phyloP scores from a whole-genome alignment of 2,113 vertebrate species.

The Pteropus alecto region DNA sequence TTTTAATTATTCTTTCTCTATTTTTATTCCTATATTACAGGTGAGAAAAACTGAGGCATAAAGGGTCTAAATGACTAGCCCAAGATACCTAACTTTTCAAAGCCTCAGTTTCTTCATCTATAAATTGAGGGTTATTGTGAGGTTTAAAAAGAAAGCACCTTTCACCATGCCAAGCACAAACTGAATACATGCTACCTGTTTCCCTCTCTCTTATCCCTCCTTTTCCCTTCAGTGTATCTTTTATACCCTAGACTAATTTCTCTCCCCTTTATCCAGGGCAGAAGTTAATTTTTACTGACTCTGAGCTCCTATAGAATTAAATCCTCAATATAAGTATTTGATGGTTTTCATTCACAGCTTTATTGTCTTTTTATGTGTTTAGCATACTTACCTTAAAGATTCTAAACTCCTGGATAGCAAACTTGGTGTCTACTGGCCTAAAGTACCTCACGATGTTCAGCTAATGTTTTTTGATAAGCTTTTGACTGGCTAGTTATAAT shows the following conservation, averaged over 20 bases:
- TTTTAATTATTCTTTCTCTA: not conserved
- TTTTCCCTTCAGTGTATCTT: not conserved
- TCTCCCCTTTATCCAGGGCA: not conserved
- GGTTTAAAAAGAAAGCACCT: not conserved
- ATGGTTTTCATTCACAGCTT: not conserved
- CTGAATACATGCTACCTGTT: not conserved
- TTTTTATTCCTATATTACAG: not conserved
- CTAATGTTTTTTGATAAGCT: not conserved
- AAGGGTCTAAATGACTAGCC: not conserved
- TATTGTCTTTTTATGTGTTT: not conserved
- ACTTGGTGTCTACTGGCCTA: not conserved
- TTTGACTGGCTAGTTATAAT: not conserved
- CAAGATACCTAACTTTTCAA: not conserved
- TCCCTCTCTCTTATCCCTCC: not conserved
- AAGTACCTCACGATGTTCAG: not conserved
- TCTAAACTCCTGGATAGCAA: not conserved
- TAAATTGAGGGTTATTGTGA: not conserved
- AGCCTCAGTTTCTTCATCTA: not conserved
- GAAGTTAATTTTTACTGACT: not conserved
- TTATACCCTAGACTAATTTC: not conserved
- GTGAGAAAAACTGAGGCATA: not conserved
- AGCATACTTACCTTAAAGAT: not conserved
- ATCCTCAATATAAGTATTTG: not conserved
- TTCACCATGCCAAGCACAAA: not conserved
- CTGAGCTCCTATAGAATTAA: not conserved